phyloP scores from a whole-genome alignment of 2,888 invertebrate species.

The Abrostola triplasia region DNA sequence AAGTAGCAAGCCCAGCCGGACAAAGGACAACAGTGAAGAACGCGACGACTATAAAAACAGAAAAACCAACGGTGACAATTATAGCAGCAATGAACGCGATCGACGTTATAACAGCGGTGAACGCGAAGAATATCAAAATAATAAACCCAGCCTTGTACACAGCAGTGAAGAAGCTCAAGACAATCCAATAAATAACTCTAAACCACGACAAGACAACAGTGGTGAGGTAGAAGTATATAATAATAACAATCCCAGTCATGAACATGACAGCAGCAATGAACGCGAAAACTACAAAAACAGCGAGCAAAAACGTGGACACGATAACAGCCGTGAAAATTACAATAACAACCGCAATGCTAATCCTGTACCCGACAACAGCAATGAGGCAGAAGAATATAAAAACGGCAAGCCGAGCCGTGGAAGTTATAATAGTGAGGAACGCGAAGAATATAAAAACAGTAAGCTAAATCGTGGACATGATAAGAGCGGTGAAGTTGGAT shows the following conservation, averaged over 20 bases:
- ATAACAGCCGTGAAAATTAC: not conserved
- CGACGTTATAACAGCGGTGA: not conserved
- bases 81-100: not conserved
- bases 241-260: not conserved
- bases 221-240: not conserved
- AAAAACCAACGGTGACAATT: not conserved
- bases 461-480: conserved; percentile 12
- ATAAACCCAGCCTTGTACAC: too few species aligned
- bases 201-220: not conserved
- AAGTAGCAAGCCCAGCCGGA: not conserved
- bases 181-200: not conserved
- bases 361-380: too few species aligned
- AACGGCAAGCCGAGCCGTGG: conserved; percentile 8
- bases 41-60: not conserved
- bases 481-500: conserved; percentile 47
- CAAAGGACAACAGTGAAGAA: not conserved
- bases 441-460: conserved; percentile 7
- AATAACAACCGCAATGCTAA: too few species aligned
- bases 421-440: conserved; percentile 22
- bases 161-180: too few species aligned
- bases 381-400: conserved; percentile 1
- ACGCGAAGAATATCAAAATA: not conserved
- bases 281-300: not conserved
- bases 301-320: not conserved
- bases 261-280: not conserved